These are phyloP conservation scores for Eristalis arbustorum DNA, from an alignment of 2,888 invertebrate genomes.

Conservation along the genomic window DNA sequence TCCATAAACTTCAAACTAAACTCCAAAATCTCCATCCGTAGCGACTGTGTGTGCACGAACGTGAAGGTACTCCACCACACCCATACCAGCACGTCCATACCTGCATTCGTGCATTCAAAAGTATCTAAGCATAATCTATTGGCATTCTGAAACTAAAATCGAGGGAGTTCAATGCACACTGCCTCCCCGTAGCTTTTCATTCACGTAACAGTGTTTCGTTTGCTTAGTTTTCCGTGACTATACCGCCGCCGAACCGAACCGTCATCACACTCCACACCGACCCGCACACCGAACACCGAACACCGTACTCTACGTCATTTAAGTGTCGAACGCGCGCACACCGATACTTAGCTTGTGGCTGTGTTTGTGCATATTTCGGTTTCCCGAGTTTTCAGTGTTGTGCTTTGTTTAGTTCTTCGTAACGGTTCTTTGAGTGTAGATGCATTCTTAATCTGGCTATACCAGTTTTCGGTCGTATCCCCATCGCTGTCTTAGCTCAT, in stretches of 20 bases:
- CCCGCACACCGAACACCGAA: neutral
- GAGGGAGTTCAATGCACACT: constrained; percentile 69
- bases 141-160: constrained; percentile 57
- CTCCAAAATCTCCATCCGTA: neutral
- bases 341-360: constrained; percentile 18
- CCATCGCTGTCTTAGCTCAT: constrained; percentile 32
- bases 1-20: constrained; percentile 46
- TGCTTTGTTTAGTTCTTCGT: constrained; percentile 76
- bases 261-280: neutral
- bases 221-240: constrained; percentile 61
- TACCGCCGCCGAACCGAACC: constrained; percentile 29
- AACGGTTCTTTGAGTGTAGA: constrained; percentile 80
- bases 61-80: constrained; percentile 11
- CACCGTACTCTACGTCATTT: constrained; percentile 26
- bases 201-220: constrained; percentile 64
- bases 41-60: neutral
- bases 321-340: constrained; percentile 35
- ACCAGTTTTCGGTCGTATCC: constrained; percentile 46
- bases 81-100: constrained; percentile 34
- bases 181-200: constrained; percentile 64
- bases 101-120: constrained; percentile 59
- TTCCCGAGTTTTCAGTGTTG: constrained; percentile 56
- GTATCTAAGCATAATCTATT: constrained; percentile 50
- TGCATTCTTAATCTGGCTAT: constrained; percentile 72
- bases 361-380: constrained; percentile 45